These are phyloP conservation scores for Cryptoprocta ferox DNA, from an alignment of 2,797 vertebrate species.

Conservation along the genomic window DNA sequence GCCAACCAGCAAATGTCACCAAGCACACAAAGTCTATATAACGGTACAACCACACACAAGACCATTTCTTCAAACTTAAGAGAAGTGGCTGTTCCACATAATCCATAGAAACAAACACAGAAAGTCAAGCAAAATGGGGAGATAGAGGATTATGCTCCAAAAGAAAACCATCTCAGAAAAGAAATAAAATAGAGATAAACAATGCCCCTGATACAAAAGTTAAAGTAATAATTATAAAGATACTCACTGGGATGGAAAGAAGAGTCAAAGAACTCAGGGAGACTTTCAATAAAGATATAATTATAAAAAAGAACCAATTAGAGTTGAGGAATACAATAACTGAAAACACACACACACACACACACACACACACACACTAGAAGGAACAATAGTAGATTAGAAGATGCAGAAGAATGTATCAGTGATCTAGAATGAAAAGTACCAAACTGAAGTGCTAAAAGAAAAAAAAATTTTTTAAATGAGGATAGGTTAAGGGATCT, in stretches of 20 bases:
- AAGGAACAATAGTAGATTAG: not conserved
- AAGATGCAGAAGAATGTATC: not conserved
- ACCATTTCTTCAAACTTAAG: not conserved
- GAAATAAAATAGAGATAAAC: not conserved
- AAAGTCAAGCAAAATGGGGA: not conserved
- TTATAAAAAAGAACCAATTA: not conserved
- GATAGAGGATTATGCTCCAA: not conserved
- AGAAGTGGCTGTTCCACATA: not conserved
- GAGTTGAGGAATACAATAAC: not conserved
- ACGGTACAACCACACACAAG: not conserved
- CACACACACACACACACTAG: too few species aligned
- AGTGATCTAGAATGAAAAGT: not conserved
- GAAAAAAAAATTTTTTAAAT: not conserved
- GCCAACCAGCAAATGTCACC: not conserved
- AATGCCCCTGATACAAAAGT: not conserved
- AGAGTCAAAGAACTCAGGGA: not conserved
- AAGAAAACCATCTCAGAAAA: not conserved
- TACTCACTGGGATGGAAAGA: not conserved
- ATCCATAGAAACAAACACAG: not conserved
- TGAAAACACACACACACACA: too few species aligned
- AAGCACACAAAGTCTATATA: not conserved
- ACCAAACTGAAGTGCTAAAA: not conserved
- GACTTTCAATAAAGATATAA: not conserved
- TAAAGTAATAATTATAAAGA: not conserved
- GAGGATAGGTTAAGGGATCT: not conserved